phyloP scores from a whole-genome alignment of 2,888 invertebrate genomes.

The Nebria salina region DNA sequence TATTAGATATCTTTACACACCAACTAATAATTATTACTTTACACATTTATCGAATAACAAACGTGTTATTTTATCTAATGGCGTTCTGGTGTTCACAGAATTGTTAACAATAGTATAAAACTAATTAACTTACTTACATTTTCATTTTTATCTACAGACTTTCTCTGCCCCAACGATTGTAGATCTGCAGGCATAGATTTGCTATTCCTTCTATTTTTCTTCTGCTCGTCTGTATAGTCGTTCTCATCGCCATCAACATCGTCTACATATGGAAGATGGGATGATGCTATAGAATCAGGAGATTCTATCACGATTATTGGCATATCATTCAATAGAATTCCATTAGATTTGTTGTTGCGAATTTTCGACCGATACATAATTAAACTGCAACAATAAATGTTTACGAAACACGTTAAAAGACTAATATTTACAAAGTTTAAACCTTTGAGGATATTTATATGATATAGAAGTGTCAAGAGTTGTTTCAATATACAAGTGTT shows the following conservation, averaged over 20 bases:
- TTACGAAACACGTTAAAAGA: not conserved
- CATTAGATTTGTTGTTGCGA: conserved; percentile 15
- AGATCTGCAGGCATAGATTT: conserved; percentile 76
- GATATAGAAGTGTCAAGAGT: not conserved
- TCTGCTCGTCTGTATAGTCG: conserved; percentile 12
- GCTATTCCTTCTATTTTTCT: conserved; percentile 70
- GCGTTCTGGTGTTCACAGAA: not conserved
- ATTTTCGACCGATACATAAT: conserved; percentile 28
- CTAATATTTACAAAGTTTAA: not conserved
- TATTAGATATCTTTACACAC: not conserved
- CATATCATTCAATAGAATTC: conserved; percentile 22
- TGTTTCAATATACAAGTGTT: not conserved
- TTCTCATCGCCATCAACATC: conserved; percentile 15
- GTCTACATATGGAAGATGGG: conserved; percentile 37
- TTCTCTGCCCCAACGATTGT: conserved; percentile 65
- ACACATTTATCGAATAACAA: not conserved
- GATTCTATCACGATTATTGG: conserved; percentile 42
- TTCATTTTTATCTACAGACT: conserved; percentile 52
- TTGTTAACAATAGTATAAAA: not conserved
- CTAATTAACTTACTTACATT: conserved; percentile 24
- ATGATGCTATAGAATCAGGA: conserved; percentile 25
- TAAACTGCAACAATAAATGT: not conserved
- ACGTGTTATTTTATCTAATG: not conserved
- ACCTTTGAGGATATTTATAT: not conserved
- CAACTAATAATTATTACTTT: not conserved